Percentiles rank a stretch among this genome's conserved stretches.
Evolutionary conservation across 2,113 vertebrate genomes (phyloP).

Genomic region (Syngnathoides biaculeatus): DNA sequence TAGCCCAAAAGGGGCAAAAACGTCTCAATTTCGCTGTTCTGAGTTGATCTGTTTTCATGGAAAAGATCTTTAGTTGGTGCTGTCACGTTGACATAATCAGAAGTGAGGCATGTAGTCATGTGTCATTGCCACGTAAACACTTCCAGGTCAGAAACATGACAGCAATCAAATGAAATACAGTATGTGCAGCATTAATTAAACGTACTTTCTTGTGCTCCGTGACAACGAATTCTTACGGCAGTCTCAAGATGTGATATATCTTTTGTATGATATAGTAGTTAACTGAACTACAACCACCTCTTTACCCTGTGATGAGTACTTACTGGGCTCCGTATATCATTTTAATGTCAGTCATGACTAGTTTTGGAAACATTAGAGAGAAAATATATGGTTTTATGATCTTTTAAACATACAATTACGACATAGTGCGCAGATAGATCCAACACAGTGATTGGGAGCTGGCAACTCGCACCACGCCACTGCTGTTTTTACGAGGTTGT

Average conservation of each 20-base stretch:
- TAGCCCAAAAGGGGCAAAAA: too few species aligned
- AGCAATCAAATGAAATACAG: neutral
- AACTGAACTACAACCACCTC: neutral
- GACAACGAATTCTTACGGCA: neutral
- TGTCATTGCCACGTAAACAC: neutral
- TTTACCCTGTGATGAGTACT: neutral
- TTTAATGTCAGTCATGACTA: neutral
- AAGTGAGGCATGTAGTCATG: too few species aligned
- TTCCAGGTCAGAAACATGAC: neutral
- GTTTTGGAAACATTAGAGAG: neutral
- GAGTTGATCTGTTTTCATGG: neutral
- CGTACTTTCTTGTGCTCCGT: neutral
- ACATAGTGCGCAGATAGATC: neutral
- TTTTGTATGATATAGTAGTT: neutral
- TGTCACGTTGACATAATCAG: too few species aligned
- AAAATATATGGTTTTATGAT: neutral
- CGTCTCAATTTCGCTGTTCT: neutral
- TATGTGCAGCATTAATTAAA: neutral
- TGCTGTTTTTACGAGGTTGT: neutral
- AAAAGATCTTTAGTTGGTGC: neutral
- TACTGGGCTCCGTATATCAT: neutral
- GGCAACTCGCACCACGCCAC: neutral
- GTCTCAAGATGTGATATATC: too few species aligned
- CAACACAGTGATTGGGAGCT: neutral
- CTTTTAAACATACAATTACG: constrained; percentile 1